Evolutionary conservation across 2,113 vertebrate genomes (phyloP), one percentile per base, ranked within the genome.

Genomic region (Tichodroma muraria): DNA sequence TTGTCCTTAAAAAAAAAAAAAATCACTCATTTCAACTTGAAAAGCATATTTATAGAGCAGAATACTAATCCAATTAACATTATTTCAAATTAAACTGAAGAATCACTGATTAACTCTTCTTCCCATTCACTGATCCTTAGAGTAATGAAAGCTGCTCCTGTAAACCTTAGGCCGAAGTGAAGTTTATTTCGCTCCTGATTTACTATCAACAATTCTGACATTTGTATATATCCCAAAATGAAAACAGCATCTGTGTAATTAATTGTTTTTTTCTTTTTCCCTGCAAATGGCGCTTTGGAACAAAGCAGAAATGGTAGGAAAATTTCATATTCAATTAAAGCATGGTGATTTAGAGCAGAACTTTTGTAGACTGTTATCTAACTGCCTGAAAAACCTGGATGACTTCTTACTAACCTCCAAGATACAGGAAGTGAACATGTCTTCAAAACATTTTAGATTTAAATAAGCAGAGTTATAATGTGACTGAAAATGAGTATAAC

Each of bases 21-120:
- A 50, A 23, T 38, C 21, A 45, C 28, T 50, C 11, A 9, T 44
- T 95, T 20, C 13, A 63, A 84, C 56, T 79, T 59, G 11, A 88
- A 80, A 95, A 86, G 17, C 53, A 45, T 33, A 4, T 28, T 92
- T 70, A 31, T 16, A 69, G 22, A 83, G 18, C 15, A 88, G 50
- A 88, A 42, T 18, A 50, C 66, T 72, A 78, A 63, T 80, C 52
- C 40, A 90, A 31, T 57, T 73, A 47, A 84, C 24, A 60, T 59
- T 53, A 40, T 84, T 95, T 95, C 59, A 88, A 94, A 86, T 83
- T 80, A 85, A 93, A 90, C 40, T 59, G 53, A 68, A 89, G 44
- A 91, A 88, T 80, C 16, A 52, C 14, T 53, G 8, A 44, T 95
- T 47, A 85, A 52, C 64, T 81, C 44, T 53, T 71, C 52, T 33